Base-by-base conservation (phyloP, 2,888 invertebrate species). In the Diaphora mendica region DNA sequence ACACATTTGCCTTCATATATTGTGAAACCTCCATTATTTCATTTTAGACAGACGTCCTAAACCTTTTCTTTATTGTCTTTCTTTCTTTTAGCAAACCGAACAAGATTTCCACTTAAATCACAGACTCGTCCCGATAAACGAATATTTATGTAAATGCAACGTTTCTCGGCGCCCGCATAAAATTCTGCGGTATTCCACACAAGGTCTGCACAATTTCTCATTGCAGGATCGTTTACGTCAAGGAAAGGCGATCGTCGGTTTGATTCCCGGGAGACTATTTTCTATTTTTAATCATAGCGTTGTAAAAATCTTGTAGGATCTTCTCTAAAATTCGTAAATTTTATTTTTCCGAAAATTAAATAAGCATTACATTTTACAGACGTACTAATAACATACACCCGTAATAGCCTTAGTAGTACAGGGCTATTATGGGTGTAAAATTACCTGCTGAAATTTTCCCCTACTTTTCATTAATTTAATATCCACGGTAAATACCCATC, bases 91-190 rank as follows among this genome's bases (percentile, higher is more conserved):
- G 87, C 87, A 83, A 78, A 86, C 80, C 81, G 85, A 85, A 87
- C 88, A 84, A 89, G 88, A 89, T 91, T 90, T 89, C 87, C 87
- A 86, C 89, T 89, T 88, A 90, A 90, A 90, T 90, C 90, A 87
- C 88, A 85, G 88, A 88, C 86, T 88, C 88, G 89, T 89, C 84
- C 86, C 89, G 88, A 91, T 92, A 92, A 92, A 92, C 92, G 92
- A 92, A 92, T 92, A 91, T 92, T 91, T 92, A 92, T 92, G 92
- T 91, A 91, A 92, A 92, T 92, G 89, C 89, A 87, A 82, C 88
- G 83, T 87, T 88, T 84, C 85, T 80, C 79, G 77, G 79, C 84
- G 83, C 86, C 88, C 88, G 89, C 88, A 90, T 86, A 87, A 88
- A 90, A 88, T 86, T 84, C 85, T 85, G 81, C 83, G 85, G 83